Percentiles rank a stretch among this genome's conserved stretches.
Evolutionary conservation across 2,797 vertebrate species (phyloP).

Genomic region (Sebastes dallii): DNA sequence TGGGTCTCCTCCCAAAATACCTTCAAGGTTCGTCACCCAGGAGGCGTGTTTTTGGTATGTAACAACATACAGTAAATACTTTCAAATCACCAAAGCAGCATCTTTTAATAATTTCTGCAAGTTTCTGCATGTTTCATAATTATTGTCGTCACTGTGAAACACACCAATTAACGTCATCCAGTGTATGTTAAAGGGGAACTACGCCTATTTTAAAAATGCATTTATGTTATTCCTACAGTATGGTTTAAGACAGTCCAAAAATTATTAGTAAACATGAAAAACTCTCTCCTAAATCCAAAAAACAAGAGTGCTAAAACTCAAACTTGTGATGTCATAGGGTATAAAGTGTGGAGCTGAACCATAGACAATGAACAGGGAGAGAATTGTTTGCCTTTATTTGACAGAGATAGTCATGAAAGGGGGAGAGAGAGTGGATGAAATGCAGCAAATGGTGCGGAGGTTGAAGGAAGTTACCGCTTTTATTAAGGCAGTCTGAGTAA

Average conservation of each 20-base stretch:
- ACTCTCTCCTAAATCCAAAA: not conserved
- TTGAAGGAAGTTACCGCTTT: too few relatives aligned
- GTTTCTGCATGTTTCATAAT: not conserved
- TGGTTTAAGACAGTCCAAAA: not conserved
- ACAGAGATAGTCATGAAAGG: too few relatives aligned
- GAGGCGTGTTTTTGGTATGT: not conserved
- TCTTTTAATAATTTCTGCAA: not conserved
- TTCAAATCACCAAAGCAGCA: not conserved
- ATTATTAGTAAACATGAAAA: not conserved
- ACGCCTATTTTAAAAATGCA: not conserved
- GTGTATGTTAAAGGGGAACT: not conserved
- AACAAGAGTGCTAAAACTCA: not conserved
- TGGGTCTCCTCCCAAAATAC: not conserved
- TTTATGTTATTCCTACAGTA: not conserved
- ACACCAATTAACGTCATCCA: not conserved
- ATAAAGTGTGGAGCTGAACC: not conserved
- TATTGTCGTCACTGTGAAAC: not conserved
- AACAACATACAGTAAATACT: not conserved
- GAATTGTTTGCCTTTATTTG: too few relatives aligned
- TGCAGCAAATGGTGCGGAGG: too few relatives aligned
- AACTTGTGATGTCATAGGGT: too few relatives aligned
- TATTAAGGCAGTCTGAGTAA: too few relatives aligned
- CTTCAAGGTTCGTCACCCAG: not conserved
- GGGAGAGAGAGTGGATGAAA: too few relatives aligned
- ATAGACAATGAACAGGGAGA: not conserved